phyloP scores from a whole-genome alignment of 2,888 invertebrate genomes.

The Syrphus vitripennis region DNA sequence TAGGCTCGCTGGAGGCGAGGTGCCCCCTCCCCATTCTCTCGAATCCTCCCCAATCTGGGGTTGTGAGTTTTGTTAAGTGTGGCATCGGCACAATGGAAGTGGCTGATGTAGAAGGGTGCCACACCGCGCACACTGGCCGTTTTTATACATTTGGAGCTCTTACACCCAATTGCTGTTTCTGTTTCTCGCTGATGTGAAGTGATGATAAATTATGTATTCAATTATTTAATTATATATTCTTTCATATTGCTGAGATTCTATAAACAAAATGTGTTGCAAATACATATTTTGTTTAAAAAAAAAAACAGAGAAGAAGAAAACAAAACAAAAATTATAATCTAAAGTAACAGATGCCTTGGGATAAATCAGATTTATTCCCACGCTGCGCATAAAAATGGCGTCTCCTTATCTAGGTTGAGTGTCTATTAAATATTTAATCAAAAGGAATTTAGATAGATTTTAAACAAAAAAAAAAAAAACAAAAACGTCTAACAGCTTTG shows the following conservation, averaged over 20 bases:
- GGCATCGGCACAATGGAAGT: not conserved
- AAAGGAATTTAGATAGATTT: constrained; percentile 10
- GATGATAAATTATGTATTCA: constrained; percentile 70
- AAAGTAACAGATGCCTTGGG: constrained; percentile 13
- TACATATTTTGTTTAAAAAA: not conserved
- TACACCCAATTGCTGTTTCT: not conserved
- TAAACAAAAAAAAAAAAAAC: too few relatives aligned
- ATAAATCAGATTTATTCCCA: constrained; percentile 1
- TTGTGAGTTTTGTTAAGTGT: not conserved
- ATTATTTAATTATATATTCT: constrained; percentile 68
- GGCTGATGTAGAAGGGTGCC: not conserved
- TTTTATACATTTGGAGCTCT: not conserved
- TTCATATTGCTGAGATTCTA: constrained; percentile 54
- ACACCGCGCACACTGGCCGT: constrained; percentile 4
- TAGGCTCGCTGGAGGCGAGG: constrained; percentile 50
- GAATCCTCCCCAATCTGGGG: not conserved
- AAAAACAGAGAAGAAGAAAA: not conserved
- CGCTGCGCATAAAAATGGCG: not conserved
- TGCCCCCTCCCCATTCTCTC: too few relatives aligned
- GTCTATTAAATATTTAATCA: constrained; percentile 34
- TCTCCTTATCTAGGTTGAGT: not conserved
- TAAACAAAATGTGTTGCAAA: constrained; percentile 64
- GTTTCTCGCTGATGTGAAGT: constrained; percentile 53
- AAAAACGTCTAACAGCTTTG: constrained; percentile 15
- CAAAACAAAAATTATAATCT: not conserved